phyloP scores from a whole-genome alignment of 2,888 invertebrate species.

The Ophioninae sp. region DNA sequence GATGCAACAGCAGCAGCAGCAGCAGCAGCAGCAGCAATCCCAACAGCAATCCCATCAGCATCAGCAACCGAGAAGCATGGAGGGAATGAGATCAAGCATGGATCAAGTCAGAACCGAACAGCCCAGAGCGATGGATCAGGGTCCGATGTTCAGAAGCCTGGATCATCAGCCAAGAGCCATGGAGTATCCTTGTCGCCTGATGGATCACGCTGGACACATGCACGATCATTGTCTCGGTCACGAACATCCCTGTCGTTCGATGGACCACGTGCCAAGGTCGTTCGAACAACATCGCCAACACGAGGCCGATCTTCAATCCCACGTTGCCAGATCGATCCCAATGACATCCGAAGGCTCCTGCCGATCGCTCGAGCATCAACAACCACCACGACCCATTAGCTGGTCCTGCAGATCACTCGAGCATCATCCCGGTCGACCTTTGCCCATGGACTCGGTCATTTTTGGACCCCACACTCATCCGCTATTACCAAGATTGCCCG shows the following conservation, averaged over 20 bases:
- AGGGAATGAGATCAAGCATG: conserved; percentile 70
- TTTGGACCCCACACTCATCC: conserved; percentile 82
- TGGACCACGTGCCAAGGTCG: conserved; percentile 76
- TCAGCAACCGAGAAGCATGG: conserved; percentile 74
- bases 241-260: conserved; percentile 77
- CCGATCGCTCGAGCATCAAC: conserved; percentile 72
- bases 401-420: conserved; percentile 77
- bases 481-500: conserved; percentile 82
- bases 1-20: conserved; percentile 55
- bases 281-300: conserved; percentile 74
- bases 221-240: conserved; percentile 77
- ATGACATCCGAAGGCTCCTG: conserved; percentile 66
- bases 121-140: conserved; percentile 63
- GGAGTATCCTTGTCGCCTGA: conserved; percentile 77
- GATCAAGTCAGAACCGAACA: conserved; percentile 68
- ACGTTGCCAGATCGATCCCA: conserved; percentile 67
- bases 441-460: conserved; percentile 82
- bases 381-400: conserved; percentile 70
- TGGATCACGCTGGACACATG: conserved; percentile 75
- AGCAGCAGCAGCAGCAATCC: conserved; percentile 39
- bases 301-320: conserved; percentile 65
- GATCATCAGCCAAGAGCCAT: conserved; percentile 76
- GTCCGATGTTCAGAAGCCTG: conserved; percentile 61
- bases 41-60: conserved; percentile 59
- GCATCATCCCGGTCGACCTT: conserved; percentile 81